A percentile compares a stretch with the other conserved stretches of the same genome.
These are phyloP conservation scores for Urocitellus parryii DNA, from an alignment of 2,113 vertebrate species.

Conservation along the genomic window DNA sequence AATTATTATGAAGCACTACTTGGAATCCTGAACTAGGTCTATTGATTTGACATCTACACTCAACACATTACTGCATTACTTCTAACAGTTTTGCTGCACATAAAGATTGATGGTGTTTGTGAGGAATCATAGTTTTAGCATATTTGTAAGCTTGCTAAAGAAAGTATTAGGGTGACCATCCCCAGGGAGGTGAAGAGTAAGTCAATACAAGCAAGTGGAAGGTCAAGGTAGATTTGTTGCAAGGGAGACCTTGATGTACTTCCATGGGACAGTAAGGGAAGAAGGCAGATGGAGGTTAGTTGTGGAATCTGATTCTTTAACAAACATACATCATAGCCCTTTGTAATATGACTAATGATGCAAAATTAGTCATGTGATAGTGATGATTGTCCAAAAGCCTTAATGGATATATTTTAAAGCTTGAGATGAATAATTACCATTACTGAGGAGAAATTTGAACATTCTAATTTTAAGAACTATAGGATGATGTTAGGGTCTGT, in stretches of 20 bases:
- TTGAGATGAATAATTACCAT: background rate
- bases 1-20: background rate
- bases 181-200: background rate
- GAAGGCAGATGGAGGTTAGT: no score
- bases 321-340: background rate
- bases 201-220: background rate
- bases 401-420: constrained; percentile 20
- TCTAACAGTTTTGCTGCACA: background rate
- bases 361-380: background rate
- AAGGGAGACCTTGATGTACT: background rate
- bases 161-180: background rate
- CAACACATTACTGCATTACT: background rate
- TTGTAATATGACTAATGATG: background rate
- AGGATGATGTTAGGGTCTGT: background rate
- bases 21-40: background rate
- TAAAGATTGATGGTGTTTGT: background rate
- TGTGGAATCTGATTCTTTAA: background rate
- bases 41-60: background rate
- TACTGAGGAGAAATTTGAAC: background rate
- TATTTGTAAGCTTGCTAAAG: background rate
- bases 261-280: background rate
- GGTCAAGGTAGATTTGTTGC: background rate
- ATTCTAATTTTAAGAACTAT: background rate
- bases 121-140: background rate
- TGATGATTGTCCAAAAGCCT: background rate